A percentile compares a stretch with the other conserved stretches of the same genome.
These are phyloP conservation scores for Sialia sialis DNA, from an alignment of 2,113 vertebrate species.

Conservation along the genomic window DNA sequence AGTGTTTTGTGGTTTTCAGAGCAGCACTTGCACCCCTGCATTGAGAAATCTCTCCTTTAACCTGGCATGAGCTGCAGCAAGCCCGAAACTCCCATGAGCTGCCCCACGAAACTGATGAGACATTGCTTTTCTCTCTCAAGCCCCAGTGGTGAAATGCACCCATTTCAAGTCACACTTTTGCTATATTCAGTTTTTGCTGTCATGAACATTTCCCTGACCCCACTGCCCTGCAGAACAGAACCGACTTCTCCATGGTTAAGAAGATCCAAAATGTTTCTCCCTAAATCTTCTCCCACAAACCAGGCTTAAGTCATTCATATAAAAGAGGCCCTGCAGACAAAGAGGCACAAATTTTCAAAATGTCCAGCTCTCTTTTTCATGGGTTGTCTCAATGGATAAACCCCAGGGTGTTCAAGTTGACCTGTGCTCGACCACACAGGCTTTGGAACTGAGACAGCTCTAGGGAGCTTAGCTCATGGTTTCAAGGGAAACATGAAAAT, in stretches of 20 bases:
- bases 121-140: not conserved
- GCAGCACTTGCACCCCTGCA: not conserved
- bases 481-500: not conserved
- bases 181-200: not conserved
- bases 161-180: conserved; percentile 26
- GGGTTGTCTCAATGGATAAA: not conserved
- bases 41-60: not conserved
- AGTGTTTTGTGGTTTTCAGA: not conserved
- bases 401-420: not conserved
- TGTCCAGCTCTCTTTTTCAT: not conserved
- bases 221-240: not conserved
- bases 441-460: not conserved
- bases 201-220: not conserved
- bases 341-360: not conserved
- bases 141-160: not conserved
- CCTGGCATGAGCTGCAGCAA: not conserved
- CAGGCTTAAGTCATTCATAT: not conserved
- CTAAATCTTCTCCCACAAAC: not conserved
- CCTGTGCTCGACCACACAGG: not conserved
- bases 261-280: not conserved
- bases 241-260: not conserved
- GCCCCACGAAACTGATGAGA: not conserved
- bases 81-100: not conserved
- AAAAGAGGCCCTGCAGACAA: not conserved
- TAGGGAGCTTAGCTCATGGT: not conserved